Percentiles rank a stretch among this genome's conserved stretches.
phyloP scores from a whole-genome alignment of 1,140 invertebrate species.

The Ganaspis sp. region DNA sequence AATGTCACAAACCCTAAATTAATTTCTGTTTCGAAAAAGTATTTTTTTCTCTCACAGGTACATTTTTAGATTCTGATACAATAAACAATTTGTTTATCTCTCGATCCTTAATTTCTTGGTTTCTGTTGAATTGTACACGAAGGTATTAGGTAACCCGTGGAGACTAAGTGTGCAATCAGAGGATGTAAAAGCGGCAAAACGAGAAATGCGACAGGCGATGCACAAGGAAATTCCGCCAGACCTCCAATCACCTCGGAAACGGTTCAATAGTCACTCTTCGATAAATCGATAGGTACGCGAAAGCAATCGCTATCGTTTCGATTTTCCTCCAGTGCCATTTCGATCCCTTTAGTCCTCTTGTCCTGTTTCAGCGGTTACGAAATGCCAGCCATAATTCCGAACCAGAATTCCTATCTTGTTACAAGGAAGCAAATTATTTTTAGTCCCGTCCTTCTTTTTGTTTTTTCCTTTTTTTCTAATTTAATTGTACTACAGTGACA shows the following conservation, averaged over 20 bases:
- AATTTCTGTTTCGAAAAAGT: no score
- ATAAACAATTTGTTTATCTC: no score
- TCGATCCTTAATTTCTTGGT: no score
- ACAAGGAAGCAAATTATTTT: constrained; percentile 68
- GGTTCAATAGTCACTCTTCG: constrained; percentile 59
- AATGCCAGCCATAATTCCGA: constrained; percentile 66
- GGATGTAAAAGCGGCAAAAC: constrained; percentile 35
- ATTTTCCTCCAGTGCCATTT: constrained; percentile 67
- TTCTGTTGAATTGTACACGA: background rate
- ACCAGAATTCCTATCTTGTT: constrained; percentile 62
- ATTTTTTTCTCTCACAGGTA: no score
- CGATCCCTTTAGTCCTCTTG: constrained; percentile 63
- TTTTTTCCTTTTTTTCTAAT: constrained; percentile 58
- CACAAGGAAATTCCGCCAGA: constrained; percentile 50
- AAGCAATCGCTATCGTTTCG: constrained; percentile 66
- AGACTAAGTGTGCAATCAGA: constrained; percentile 17
- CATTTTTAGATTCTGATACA: no score
- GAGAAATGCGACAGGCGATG: constrained; percentile 37
- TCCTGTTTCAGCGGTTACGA: constrained; percentile 57
- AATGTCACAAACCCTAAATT: no score
- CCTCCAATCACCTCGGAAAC: constrained; percentile 67
- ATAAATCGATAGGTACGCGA: constrained; percentile 66
- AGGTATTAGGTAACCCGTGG: no score
- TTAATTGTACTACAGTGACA: background rate
- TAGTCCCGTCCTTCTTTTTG: constrained; percentile 65